Percentiles rank a stretch among this genome's conserved stretches.
Evolutionary conservation across 2,888 invertebrate species (phyloP).

Genomic region (Yponomeuta cagnagella): DNA sequence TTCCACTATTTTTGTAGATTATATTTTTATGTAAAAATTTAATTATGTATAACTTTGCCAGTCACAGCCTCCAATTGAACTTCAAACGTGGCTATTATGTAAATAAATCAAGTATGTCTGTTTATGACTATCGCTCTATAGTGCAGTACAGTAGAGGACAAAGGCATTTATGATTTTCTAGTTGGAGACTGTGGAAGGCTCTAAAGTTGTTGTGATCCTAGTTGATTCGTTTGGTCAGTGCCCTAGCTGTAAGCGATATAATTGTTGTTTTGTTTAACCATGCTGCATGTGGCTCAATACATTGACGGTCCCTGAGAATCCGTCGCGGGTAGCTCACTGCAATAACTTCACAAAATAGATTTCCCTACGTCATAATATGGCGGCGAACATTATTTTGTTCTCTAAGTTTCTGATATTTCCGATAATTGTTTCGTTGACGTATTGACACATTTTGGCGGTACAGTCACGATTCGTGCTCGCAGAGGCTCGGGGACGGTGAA

Average conservation of each 20-base stretch:
- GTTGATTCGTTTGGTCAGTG: constrained; percentile 7
- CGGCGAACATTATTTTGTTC: too few relatives aligned
- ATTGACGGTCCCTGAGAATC: neutral
- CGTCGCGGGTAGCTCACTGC: too few relatives aligned
- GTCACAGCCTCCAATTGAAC: neutral
- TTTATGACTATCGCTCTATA: neutral
- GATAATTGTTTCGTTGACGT: neutral
- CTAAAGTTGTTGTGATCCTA: constrained; percentile 3
- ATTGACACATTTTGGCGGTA: too few relatives aligned
- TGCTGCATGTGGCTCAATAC: neutral
- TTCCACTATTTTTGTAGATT: constrained; percentile 10
- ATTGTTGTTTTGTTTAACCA: neutral
- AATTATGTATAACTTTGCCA: neutral
- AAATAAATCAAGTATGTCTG: neutral
- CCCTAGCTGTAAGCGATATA: neutral
- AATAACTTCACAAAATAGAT: too few relatives aligned
- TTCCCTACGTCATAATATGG: too few relatives aligned
- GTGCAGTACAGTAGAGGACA: neutral
- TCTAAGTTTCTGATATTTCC: too few relatives aligned
- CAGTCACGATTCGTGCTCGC: too few relatives aligned
- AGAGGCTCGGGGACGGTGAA: too few relatives aligned
- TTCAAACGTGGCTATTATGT: neutral
- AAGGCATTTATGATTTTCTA: neutral
- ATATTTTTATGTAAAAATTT: constrained; percentile 4
- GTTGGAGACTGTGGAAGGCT: neutral